Percentiles rank a stretch among this genome's conserved stretches.
Evolutionary conservation across 2,113 vertebrate genomes (phyloP).

Genomic region (Peucedramus taeniatus): DNA sequence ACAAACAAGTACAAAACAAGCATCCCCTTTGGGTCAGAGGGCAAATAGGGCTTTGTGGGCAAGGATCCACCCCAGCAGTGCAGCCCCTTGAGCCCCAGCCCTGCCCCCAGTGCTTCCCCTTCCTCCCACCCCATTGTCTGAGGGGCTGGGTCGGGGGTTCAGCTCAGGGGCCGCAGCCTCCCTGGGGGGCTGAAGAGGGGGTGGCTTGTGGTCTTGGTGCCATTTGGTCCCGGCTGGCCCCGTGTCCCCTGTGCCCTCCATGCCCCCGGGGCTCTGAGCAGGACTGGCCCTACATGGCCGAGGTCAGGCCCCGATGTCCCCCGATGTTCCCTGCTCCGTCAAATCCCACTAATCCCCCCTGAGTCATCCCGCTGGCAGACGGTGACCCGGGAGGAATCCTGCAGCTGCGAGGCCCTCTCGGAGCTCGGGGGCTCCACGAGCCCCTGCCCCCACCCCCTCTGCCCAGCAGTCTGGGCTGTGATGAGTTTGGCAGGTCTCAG

Average conservation of each 20-base stretch:
- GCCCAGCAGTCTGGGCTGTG: fast-evolving
- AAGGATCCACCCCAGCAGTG: fast-evolving
- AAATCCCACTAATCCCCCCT: conserved; percentile 61
- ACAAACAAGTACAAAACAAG: too few relatives aligned
- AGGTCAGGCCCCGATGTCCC: neutral
- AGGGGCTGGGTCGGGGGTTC: neutral
- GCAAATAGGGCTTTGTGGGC: neutral
- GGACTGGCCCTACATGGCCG: neutral
- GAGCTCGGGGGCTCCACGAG: neutral
- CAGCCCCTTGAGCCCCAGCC: neutral
- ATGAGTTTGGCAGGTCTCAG: neutral
- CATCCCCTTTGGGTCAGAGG: fast-evolving
- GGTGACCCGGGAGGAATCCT: conserved; percentile 48
- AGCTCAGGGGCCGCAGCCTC: neutral
- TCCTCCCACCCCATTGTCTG: neutral
- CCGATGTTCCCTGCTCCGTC: neutral
- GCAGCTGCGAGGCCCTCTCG: neutral
- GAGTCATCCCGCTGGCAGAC: conserved; percentile 34
- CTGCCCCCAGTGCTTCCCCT: neutral
- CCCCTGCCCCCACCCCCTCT: neutral
- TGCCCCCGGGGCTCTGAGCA: neutral
- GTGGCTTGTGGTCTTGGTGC: fast-evolving
- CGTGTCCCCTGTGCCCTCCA: neutral
- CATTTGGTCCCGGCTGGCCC: neutral
- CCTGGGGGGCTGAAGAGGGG: neutral